Base-by-base conservation (phyloP, 2,797 vertebrate species). In the Muscicapa striata region DNA sequence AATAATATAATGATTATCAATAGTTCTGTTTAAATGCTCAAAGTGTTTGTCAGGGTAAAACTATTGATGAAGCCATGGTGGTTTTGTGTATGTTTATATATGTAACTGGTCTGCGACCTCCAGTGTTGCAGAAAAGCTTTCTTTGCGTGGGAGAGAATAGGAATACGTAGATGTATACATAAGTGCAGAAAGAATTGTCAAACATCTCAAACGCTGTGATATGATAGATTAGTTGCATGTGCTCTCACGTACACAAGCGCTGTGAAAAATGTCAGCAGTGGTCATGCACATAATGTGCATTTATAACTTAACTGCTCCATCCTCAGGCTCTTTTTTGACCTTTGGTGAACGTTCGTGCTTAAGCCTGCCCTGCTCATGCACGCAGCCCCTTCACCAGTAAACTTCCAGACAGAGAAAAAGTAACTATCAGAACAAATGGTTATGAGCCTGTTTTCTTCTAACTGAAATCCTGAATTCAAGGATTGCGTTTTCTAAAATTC, bases 141-240 rank as follows among this genome's bases (percentile, higher is more conserved):
- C 41, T 75, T 86, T 21, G 5, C 34, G 2, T 77, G 45, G 24
- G 32, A 58, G 30, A 22, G 45, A 66, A 49, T 64, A 61, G 12
- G 61, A 82, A 58, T n/a, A 74, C 63, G 45, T 19, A 68, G 49
- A 69, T 70, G 36, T 75, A 24, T 79, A 87, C n/a, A 22, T 58
- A 86, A 85, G 69, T 22, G 16, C 62, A 80, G 70, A 54, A 74
- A 43, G 76, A 92, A 64, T 14, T 84, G 70, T 87, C 61, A 92
- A 92, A 70, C 61, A 74, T 70, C 90, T 68, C 36, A 87, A 27
- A 58, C 1, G 1, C n/a, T 54, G 12, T 38, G 45, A 20, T 70
- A 17, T 46, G 61, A 85, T 19, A 69, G 75, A 91, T 93, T 40
- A 83, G 17, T 85, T 89, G 68, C 46, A 74, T 78, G 64, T 85